phyloP scores from a whole-genome alignment of 1,140 invertebrate species.

The Microvelia longipes region DNA sequence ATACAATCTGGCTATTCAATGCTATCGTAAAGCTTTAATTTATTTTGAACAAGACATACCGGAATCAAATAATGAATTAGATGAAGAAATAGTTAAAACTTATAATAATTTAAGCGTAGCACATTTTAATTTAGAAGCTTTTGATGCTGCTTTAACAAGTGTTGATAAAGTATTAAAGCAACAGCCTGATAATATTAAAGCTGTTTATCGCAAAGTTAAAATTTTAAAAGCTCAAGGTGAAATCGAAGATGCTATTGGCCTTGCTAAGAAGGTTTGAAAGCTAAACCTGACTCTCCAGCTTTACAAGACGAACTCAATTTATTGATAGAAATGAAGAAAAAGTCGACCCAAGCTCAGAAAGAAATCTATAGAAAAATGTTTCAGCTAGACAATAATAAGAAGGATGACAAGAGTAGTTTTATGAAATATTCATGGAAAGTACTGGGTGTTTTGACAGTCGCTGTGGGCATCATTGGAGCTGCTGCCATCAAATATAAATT shows the following conservation, averaged over 20 bases:
- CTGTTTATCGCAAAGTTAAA: conserved; percentile 72
- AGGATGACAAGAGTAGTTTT: background rate
- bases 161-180: conserved; percentile 62
- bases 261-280: background rate
- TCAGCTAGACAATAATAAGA: background rate
- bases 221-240: conserved; percentile 26
- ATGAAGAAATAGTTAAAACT: conserved; percentile 64
- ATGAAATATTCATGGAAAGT: background rate
- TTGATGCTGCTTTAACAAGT: conserved; percentile 61
- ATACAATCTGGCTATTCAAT: conserved; percentile 57
- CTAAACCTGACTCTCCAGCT: background rate
- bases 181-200: conserved; percentile 77
- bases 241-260: background rate
- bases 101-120: conserved; percentile 81
- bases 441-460: background rate
- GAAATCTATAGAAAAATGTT: background rate
- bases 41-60: conserved; percentile 46
- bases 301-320: conserved; percentile 9
- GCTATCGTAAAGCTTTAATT: conserved; percentile 67
- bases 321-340: conserved; percentile 1
- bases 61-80: conserved; percentile 38
- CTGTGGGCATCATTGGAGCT: background rate
- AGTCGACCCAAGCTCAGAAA: background rate
- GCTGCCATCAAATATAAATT: background rate
- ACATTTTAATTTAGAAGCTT: conserved; percentile 69